Evolutionary conservation across 1,140 invertebrate genomes (phyloP).

Genomic region (Acromyrmex charruanus): DNA sequence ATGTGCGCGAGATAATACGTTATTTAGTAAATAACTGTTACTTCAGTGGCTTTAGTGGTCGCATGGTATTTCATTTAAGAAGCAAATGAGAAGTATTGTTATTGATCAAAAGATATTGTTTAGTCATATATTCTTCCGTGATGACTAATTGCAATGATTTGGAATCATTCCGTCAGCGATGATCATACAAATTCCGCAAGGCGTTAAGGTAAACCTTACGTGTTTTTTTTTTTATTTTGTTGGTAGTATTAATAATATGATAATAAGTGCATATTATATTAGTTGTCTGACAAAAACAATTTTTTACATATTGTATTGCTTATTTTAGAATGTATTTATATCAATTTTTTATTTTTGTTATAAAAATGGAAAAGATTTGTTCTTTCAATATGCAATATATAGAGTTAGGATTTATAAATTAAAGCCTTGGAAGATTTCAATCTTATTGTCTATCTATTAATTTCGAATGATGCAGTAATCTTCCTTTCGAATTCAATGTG

Average conservation of each 20-base stretch:
- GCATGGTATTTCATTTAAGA: neutral
- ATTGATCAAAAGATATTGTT: neutral
- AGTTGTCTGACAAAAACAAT: neutral
- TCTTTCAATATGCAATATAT: neutral
- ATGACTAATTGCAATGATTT: conserved; percentile 36
- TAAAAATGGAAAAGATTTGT: neutral
- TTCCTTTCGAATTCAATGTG: conserved; percentile 28
- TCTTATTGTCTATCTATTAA: neutral
- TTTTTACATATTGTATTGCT: neutral
- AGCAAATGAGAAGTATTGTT: conserved; percentile 1
- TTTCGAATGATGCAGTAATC: conserved; percentile 10
- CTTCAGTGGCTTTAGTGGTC: neutral
- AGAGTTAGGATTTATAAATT: neutral
- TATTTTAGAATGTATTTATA: neutral
- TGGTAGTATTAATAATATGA: neutral
- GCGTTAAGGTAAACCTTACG: neutral
- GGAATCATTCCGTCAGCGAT: conserved; percentile 21
- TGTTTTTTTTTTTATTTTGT: neutral
- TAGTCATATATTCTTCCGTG: neutral
- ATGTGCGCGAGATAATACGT: conserved; percentile 33
- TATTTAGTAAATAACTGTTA: neutral
- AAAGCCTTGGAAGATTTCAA: conserved; percentile 8
- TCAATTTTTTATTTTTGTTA: neutral
- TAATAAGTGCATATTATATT: conserved; percentile 13
- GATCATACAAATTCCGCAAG: conserved; percentile 4